Evolutionary conservation across 2,113 vertebrate species (phyloP), one percentile per base, ranked within the genome.

Genomic region (Engraulis encrasicolus): DNA sequence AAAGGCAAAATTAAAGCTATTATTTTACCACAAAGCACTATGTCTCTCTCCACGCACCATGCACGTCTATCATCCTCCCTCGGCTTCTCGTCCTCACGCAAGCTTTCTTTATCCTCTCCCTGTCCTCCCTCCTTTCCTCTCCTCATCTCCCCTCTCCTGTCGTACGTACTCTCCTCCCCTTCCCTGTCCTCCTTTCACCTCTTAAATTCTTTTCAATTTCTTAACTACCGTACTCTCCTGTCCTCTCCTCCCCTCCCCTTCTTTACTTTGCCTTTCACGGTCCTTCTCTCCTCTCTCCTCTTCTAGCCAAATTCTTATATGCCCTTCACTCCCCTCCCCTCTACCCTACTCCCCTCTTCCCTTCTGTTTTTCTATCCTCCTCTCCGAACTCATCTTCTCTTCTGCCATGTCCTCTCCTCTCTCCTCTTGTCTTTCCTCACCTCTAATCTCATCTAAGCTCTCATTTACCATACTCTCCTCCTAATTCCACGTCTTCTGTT

Each of bases 1-100:
- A 80, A 89, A 91, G 87, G 84, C 77, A 79, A 89, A 90, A 92
- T 87, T 82, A 89, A 88, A 86, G 84, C 88, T 80, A 79, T 90
- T 91, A 87, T 92, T 90, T 88, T 61, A 85, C 82, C 77, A 77
- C 85, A 86, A 54, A 37, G 82, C 83, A 79, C 84, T 83, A 27
- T 20, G 36, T 86, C 81, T 31, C 45, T 86, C 81, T 31, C 45
- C 52, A 34, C 4, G 17, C 66, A 74, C 66, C 11, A 34, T 74
- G 17, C 31, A 15, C 12, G 27, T 74, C 66, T 34, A 31, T 34
- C 27, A 6, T 58, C 23, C 54, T 20, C 81, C 84, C 78, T 27
- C 85, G 80, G 71, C 85, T 84, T 90, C 82, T n/a, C 82, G 82
- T 79, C 31, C 85, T 81, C 61, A 54, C 88, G 20, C 54, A 50